Percentiles rank a stretch among this genome's conserved stretches.
Evolutionary conservation across 2,797 vertebrate genomes (phyloP).

Genomic region (Cryptoblepharus egeriae): DNA sequence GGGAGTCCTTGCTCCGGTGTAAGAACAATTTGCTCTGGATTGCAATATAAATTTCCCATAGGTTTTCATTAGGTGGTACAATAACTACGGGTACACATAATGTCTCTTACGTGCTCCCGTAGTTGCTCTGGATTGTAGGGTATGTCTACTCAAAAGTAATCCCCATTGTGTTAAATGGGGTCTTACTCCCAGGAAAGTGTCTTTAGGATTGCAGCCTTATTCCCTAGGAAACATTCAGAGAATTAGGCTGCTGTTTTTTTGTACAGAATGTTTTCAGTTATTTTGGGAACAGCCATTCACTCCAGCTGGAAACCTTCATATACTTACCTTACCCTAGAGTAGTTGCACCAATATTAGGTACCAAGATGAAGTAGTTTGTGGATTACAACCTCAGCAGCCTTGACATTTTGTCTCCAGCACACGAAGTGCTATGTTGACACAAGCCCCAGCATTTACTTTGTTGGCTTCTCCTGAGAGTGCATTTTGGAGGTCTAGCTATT

Average conservation of each 20-base stretch:
- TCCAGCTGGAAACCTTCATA: background rate
- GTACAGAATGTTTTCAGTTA: background rate
- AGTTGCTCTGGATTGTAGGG: too few relatives aligned
- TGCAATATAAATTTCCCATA: too few relatives aligned
- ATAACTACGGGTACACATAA: too few relatives aligned
- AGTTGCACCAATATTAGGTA: background rate
- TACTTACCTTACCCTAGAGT: background rate
- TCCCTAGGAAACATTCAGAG: background rate
- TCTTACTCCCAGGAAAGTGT: too few relatives aligned
- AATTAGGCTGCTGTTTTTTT: background rate
- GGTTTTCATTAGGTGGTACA: too few relatives aligned
- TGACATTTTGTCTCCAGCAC: background rate
- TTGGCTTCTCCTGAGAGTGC: background rate
- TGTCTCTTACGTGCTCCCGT: too few relatives aligned
- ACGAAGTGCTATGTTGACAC: background rate
- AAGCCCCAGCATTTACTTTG: background rate
- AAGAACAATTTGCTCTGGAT: too few relatives aligned
- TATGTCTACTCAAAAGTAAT: too few relatives aligned
- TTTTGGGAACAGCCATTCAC: background rate
- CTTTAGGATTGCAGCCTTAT: too few relatives aligned
- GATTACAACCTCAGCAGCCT: background rate
- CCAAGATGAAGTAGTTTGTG: background rate
- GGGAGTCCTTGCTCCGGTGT: too few relatives aligned
- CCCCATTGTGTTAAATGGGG: too few relatives aligned
- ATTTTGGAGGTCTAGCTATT: background rate